Evolutionary conservation across 2,888 invertebrate genomes (phyloP), one percentile per base, ranked within the genome.

Genomic region (Cheiracanthium punctorium): DNA sequence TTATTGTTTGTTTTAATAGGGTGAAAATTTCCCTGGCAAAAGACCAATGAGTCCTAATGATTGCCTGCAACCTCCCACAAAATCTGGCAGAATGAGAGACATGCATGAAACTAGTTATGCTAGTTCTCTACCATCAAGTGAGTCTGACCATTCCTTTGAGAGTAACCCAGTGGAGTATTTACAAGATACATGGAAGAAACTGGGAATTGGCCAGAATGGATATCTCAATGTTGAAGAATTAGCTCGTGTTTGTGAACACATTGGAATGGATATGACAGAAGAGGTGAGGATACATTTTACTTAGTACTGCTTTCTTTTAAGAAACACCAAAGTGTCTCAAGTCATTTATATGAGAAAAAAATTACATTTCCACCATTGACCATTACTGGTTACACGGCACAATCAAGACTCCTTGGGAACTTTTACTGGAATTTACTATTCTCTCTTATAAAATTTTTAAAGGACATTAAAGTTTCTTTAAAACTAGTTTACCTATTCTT

Each of bases 181-280:
- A 82, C 92, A 94, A 86, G 93, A 93, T 89, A 94, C 94, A 80
- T 95, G 95, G 94, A 93, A 93, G 89, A 93, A 93, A 88, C 92
- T 94, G 76, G 94, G 94, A 7, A 93, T 94, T 10, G 94, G 94
- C 5, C 92, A 92, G 88, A 93, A 94, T 91, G 94, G 94, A 28
- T 94, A 92, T 90, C 93, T 95, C 80, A 94, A 94, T 91, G 93
- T 94, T 90, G 92, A 92, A 72, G 94, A 95, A 90, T 92, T 95
- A 89, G 93, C 93, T 89, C 92, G 93, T 88, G 94, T 95, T 73
- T 95, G 94, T 90, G 93, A 94, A 90, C 94, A 94, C 88, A 94
- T 95, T 87, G 95, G 95, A 80, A 93, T 94, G 91, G 94, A 94
- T 89, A 92, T 94, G 91, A 94, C 94, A 24, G 93, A 94, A 89